Percentiles rank a stretch among this genome's conserved stretches.
Evolutionary conservation across 1,140 invertebrate species (phyloP).

Genomic region (Phocides pigmalion): DNA sequence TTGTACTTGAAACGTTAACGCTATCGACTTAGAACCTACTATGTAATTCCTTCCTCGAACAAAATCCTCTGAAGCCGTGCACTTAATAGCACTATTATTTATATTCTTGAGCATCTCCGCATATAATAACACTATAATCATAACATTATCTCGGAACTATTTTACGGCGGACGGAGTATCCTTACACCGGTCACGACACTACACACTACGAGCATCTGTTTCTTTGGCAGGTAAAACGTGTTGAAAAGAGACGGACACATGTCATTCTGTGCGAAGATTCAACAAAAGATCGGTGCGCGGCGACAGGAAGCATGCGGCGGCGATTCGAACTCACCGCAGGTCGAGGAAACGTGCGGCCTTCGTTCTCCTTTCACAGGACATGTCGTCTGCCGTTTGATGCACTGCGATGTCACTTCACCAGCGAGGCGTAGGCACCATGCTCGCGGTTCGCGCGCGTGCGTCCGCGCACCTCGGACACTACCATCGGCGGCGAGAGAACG

Average conservation of each 20-base stretch:
- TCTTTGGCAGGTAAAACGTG: constrained; percentile 54
- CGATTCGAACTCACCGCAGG: constrained; percentile 75
- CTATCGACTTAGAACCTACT: constrained; percentile 48
- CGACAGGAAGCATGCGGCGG: constrained; percentile 65
- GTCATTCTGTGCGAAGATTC: constrained; percentile 66
- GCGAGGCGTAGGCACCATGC: constrained; percentile 64
- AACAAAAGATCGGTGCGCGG: constrained; percentile 71
- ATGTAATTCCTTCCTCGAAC: constrained; percentile 42
- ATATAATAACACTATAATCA: constrained; percentile 41
- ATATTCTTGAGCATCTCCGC: constrained; percentile 50
- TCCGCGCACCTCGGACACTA: constrained; percentile 75
- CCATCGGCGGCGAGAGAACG: constrained; percentile 77
- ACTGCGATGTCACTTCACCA: constrained; percentile 72
- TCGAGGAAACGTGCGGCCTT: constrained; percentile 77
- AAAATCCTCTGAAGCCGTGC: constrained; percentile 45
- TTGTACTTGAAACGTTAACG: constrained; percentile 70
- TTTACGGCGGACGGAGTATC: constrained; percentile 32
- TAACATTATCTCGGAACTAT: constrained; percentile 32
- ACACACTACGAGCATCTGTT: constrained; percentile 58
- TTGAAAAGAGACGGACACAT: constrained; percentile 74
- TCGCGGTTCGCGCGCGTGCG: constrained; percentile 63
- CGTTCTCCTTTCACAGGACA: constrained; percentile 81
- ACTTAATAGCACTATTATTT: constrained; percentile 48
- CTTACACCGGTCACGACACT: constrained; percentile 32
- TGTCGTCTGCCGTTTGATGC: constrained; percentile 61